Base-by-base conservation (phyloP, 2,888 invertebrate species). In the Alloscopus bannaensis region DNA sequence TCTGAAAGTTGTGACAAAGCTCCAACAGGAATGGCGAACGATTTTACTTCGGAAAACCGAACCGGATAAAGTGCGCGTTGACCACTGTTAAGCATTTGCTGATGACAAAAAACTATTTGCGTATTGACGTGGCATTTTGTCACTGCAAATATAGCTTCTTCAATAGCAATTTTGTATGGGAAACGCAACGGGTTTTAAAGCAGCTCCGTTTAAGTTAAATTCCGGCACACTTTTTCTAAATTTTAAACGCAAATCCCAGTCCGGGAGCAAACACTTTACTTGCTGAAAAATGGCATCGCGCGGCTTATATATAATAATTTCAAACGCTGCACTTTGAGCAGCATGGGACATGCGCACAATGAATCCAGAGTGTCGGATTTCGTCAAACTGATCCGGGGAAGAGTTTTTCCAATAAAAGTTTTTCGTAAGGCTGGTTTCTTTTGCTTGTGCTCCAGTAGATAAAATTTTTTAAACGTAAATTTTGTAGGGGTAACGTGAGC, bases 171-270 rank as follows among this genome's bases (percentile, higher is more conserved):
- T 26, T 40, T 28, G 45, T 69, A 69, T 3, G 57, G 57, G 40
- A 64, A 40, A n/a, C n/a, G n/a, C n/a, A n/a, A n/a, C n/a, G n/a
- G n/a, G n/a, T n/a, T n/a, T n/a, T 3, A 59, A 11, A 4, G 57
- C 26, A 1, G 47, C 40, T 8, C 64, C 64, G 11, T 72, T 50
- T 28, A 72, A 52, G 13, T 22, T 13, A 45, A 45, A 72, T 4
- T 22, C 11, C 45, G 29, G 36, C 2, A 13, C 2, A 13, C 28
- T 52, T 40, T 55, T 13, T 18, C 60, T 13, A 0, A 72, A 26
- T 3, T 26, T 6, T 0, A 72, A 3, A 13, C 28, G 22, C 2
- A 72, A 3, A 24, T 72, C 72, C 1, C 1, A 3, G 1, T 31
- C 11, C 16, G 47, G 64, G 1, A 13, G 8, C 3, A 72, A 3